These are phyloP conservation scores for Cyanoliseus patagonus DNA, from an alignment of 2,113 vertebrate species.

Conservation along the genomic window DNA sequence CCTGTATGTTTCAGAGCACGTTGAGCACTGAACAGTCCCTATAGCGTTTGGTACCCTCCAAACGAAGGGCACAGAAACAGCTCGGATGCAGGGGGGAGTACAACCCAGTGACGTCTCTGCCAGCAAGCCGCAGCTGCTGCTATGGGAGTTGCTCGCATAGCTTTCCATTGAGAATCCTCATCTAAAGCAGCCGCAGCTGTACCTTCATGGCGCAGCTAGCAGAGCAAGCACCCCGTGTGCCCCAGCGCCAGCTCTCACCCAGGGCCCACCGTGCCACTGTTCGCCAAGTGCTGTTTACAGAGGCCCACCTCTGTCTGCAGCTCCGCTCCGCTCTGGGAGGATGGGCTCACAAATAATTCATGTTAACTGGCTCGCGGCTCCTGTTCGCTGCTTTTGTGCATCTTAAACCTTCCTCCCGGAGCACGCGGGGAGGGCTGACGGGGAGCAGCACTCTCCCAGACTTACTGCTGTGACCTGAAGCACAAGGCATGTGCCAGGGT, in stretches of 20 bases:
- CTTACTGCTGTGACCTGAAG: neutral
- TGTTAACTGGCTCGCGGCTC: neutral
- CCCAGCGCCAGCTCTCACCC: neutral
- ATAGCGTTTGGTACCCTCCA: neutral
- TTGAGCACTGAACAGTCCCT: neutral
- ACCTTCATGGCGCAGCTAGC: neutral
- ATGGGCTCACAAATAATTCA: neutral
- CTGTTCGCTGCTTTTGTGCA: neutral
- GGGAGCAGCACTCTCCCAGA: neutral
- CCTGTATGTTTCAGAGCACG: rapidly evolving
- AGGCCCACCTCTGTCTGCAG: neutral
- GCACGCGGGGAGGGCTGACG: neutral
- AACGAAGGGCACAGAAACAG: neutral
- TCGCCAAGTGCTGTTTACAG: neutral
- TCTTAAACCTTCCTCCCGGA: neutral
- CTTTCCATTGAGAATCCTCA: neutral
- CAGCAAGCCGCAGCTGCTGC: neutral
- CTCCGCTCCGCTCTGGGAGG: neutral
- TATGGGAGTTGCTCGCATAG: neutral
- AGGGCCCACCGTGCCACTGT: neutral
- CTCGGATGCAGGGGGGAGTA: neutral
- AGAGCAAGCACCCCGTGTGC: neutral
- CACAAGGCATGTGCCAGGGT: rapidly evolving
- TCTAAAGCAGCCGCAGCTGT: neutral
- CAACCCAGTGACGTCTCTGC: neutral